phyloP scores from a whole-genome alignment of 2,797 vertebrate species.

The Yasuhikotakia modesta region DNA sequence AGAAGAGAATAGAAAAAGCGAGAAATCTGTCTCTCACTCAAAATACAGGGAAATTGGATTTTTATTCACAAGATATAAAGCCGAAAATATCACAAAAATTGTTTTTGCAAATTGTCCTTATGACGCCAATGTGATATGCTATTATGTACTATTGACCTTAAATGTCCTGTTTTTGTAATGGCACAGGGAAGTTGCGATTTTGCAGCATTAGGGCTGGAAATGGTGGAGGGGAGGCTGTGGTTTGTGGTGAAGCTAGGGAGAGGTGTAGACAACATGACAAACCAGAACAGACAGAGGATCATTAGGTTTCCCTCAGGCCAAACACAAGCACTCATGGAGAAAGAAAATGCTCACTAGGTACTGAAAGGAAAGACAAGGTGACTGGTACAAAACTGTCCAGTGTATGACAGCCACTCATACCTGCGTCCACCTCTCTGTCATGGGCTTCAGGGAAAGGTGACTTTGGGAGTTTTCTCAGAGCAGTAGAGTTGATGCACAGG shows the following conservation, averaged over 20 bases:
- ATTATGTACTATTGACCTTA: not conserved
- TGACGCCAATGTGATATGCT: not conserved
- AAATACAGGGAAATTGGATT: slow-evolving; percentile 8
- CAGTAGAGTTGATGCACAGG: slow-evolving; percentile 6
- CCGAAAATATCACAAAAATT: slow-evolving; percentile 3
- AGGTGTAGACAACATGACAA: slow-evolving; percentile 60
- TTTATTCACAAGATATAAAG: slow-evolving; percentile 16
- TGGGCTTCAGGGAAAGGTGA: slow-evolving; percentile 26
- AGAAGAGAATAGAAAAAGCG: slow-evolving; percentile 59
- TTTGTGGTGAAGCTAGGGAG: slow-evolving; percentile 29
- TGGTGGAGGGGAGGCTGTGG: slow-evolving; percentile 35
- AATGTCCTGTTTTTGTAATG: slow-evolving; percentile 11
- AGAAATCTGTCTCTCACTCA: slow-evolving; percentile 47
- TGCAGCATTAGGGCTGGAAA: slow-evolving; percentile 35
- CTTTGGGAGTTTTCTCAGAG: slow-evolving; percentile 14
- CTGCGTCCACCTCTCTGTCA: slow-evolving; percentile 6
- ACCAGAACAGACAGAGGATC: slow-evolving; percentile 66
- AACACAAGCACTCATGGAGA: slow-evolving; percentile 52
- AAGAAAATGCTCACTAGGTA: slow-evolving; percentile 54
- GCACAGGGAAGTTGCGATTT: slow-evolving; percentile 1
- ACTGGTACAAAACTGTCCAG: slow-evolving; percentile 65
- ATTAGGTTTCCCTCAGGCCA: slow-evolving; percentile 59
- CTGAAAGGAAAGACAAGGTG: slow-evolving; percentile 66
- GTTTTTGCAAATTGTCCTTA: not conserved
- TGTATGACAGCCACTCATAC: slow-evolving; percentile 37